A percentile compares a stretch with the other conserved stretches of the same genome.
phyloP scores from a whole-genome alignment of 2,888 invertebrate species.

The Sialis fuliginosa region DNA sequence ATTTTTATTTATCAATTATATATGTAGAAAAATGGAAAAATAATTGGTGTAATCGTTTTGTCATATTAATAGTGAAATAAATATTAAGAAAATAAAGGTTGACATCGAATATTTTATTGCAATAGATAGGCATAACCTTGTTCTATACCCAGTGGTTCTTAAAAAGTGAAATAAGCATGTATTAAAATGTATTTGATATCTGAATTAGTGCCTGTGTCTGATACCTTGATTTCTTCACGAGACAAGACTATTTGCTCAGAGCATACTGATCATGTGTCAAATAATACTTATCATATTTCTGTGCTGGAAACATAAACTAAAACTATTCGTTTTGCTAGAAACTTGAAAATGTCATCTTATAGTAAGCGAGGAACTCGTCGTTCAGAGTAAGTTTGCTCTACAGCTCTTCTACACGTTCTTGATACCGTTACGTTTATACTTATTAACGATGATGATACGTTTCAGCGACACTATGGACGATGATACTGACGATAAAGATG shows the following conservation, averaged over 20 bases:
- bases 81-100: too few species aligned
- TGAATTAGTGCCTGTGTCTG: too few species aligned
- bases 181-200: too few species aligned
- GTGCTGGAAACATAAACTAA: slow-evolving; percentile 20
- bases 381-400: slow-evolving; percentile 24
- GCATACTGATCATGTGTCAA: slow-evolving; percentile 13
- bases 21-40: too few species aligned
- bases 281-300: slow-evolving; percentile 15
- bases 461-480: slow-evolving; percentile 53
- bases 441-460: slow-evolving; percentile 11
- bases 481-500: slow-evolving; percentile 70
- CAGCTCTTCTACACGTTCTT: neutral
- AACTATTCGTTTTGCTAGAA: slow-evolving; percentile 10
- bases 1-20: too few species aligned
- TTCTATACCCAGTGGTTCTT: too few species aligned
- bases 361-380: slow-evolving; percentile 23
- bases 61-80: too few species aligned
- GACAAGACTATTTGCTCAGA: neutral
- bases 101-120: too few species aligned
- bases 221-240: too few species aligned
- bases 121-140: too few species aligned
- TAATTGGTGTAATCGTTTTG: too few species aligned
- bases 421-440: neutral
- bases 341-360: slow-evolving; percentile 22
- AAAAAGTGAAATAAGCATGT: too few species aligned